phyloP scores from a whole-genome alignment of 1,140 invertebrate species.

The Sarcophaga bullata region DNA sequence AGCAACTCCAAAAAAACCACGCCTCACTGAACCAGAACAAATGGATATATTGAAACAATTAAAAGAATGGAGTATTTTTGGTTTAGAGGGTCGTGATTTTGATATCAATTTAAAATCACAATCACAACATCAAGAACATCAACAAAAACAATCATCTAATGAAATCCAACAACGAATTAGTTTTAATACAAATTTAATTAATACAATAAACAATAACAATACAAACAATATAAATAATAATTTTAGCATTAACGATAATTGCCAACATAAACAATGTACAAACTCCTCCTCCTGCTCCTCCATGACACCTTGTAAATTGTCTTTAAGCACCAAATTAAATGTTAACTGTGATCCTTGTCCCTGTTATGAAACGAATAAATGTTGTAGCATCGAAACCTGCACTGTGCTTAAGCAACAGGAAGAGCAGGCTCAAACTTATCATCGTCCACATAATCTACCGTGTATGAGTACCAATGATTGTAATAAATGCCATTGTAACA shows the following conservation, averaged over 20 bases:
- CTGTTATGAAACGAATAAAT: conserved; percentile 42
- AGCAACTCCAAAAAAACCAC: conserved; percentile 41
- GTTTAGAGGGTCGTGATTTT: conserved; percentile 62
- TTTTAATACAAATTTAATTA: conserved; percentile 4
- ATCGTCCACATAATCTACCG: no score
- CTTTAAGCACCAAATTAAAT: conserved; percentile 41
- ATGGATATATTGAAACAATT: conserved; percentile 68
- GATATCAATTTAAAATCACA: conserved; percentile 45
- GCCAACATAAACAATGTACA: conserved; percentile 16
- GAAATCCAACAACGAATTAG: conserved; percentile 45
- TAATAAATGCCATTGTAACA: not conserved
- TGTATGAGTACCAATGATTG: conserved; percentile 28
- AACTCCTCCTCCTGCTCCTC: conserved; percentile 8
- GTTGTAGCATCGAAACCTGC: conserved; percentile 19
- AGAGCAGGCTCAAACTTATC: not conserved
- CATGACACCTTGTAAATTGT: conserved; percentile 30
- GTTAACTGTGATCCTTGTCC: conserved; percentile 47
- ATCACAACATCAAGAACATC: not conserved
- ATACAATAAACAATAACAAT: conserved; percentile 32
- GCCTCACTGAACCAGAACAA: conserved; percentile 67
- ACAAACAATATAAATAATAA: conserved; percentile 5
- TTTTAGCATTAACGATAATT: not conserved
- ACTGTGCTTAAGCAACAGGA: not conserved
- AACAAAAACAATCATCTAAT: conserved; percentile 34
- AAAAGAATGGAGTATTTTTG: conserved; percentile 68